Evolutionary conservation across 2,888 invertebrate genomes (phyloP).

Genomic region (Rhimphoctona megacephalus): DNA sequence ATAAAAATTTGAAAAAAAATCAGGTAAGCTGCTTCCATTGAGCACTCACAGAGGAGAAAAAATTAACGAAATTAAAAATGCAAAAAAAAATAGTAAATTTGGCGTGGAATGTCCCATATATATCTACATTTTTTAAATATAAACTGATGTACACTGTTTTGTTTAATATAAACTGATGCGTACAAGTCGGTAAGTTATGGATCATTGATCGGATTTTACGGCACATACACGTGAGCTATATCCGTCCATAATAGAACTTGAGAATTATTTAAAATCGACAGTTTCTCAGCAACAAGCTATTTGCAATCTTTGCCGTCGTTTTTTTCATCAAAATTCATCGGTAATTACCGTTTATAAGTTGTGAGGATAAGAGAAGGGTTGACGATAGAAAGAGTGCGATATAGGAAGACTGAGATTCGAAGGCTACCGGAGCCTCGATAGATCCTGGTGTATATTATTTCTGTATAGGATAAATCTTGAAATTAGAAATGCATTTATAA

Average conservation of each 20-base stretch:
- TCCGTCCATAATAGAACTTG: slow-evolving; percentile 32
- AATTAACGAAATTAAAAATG: no score
- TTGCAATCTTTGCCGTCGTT: slow-evolving; percentile 64
- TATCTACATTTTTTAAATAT: not conserved
- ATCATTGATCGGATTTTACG: not conserved
- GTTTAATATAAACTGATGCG: no score
- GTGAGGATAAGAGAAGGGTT: slow-evolving; percentile 45
- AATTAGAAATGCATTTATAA: slow-evolving; percentile 38
- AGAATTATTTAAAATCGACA: slow-evolving; percentile 27
- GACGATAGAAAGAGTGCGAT: slow-evolving; percentile 50
- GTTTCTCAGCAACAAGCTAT: slow-evolving; percentile 57
- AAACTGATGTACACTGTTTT: not conserved
- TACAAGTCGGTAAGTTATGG: not conserved
- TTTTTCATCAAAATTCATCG: slow-evolving; percentile 55
- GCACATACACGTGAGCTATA: not conserved
- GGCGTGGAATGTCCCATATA: not conserved
- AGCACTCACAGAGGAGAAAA: no score
- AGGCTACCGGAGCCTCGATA: slow-evolving; percentile 55
- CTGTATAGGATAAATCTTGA: slow-evolving; percentile 37
- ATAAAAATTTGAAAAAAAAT: no score
- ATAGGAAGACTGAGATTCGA: slow-evolving; percentile 48
- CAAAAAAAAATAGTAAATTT: no score
- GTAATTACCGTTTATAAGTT: slow-evolving; percentile 34
- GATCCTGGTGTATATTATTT: slow-evolving; percentile 56
- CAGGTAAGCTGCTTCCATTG: no score